Conservation (phyloP, 2,113 vertebrate species). For the Rattus norvegicus region GRCr8 NC_086022.1:51045001-51045500, state of each 20-base stretch:
- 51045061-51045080: not conserved
- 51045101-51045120: not conserved
- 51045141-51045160: not conserved
- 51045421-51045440: slow-evolving; percentile 35
- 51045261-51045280: not conserved
- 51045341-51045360: slow-evolving; percentile 47
- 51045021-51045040: not conserved
- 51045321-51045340: slow-evolving; percentile 45
- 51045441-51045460: not conserved
- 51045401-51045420: slow-evolving; percentile 2
- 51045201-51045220: slow-evolving; percentile 7
- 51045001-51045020: not conserved
- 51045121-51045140: not conserved
- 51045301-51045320: not conserved
- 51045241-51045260: not conserved
- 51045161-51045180: not conserved
- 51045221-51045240: slow-evolving; percentile 6
- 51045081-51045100: not conserved
- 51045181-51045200: not conserved
- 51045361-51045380: slow-evolving; percentile 29
- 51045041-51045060: slow-evolving; percentile 35
- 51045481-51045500: not conserved
- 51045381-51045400: not conserved
- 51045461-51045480: not conserved
- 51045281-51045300: not conserved